These are phyloP conservation scores for Callocephalon fimbriatum DNA, from an alignment of 2,113 vertebrate species.

Conservation along the genomic window DNA sequence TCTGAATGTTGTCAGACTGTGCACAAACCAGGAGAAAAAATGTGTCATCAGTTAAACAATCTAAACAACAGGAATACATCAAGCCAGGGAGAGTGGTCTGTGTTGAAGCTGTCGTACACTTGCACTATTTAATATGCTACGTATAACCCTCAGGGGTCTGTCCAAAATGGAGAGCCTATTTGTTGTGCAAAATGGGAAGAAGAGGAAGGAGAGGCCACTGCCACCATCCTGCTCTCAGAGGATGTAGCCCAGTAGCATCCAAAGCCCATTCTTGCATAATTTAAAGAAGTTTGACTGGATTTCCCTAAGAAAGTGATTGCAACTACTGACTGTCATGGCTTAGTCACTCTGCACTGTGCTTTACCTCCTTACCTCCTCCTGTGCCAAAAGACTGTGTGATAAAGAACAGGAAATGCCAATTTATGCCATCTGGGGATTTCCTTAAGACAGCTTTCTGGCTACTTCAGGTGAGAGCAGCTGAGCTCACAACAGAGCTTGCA, in stretches of 20 bases:
- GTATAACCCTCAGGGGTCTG: neutral
- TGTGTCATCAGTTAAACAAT: neutral
- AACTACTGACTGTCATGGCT: neutral
- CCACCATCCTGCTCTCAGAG: neutral
- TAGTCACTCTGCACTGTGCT: neutral
- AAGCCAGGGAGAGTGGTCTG: neutral
- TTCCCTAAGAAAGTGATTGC: neutral
- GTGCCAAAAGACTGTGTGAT: neutral
- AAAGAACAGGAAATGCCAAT: neutral
- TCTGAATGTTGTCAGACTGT: constrained; percentile 18
- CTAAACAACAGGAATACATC: neutral
- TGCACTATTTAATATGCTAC: neutral
- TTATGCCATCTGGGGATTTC: constrained; percentile 29
- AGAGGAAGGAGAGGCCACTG: neutral
- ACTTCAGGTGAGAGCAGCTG: neutral
- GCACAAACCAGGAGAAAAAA: neutral
- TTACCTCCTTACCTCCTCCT: neutral
- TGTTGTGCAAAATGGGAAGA: neutral
- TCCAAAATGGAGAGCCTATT: neutral
- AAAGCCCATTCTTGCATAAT: neutral
- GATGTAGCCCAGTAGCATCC: neutral
- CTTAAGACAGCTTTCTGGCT: neutral
- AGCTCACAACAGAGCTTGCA: neutral
- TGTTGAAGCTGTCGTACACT: neutral
- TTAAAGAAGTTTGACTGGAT: neutral